Base-by-base conservation (phyloP, 1,140 invertebrate species). In the Hypothenemus hampei region DNA sequence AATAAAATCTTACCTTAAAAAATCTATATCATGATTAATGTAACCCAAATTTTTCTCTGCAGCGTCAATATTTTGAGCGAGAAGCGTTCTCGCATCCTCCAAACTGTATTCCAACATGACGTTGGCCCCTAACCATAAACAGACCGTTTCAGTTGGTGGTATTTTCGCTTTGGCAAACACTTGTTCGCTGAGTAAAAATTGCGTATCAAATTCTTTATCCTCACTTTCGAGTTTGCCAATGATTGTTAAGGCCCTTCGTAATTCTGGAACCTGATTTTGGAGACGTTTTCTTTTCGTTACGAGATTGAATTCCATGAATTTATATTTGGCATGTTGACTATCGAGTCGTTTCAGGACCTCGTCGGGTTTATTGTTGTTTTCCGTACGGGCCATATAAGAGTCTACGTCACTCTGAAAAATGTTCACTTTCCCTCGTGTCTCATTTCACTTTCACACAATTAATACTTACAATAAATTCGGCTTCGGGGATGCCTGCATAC, bases 81-180 rank as follows among this genome's bases (percentile, higher is more conserved):
- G 75, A 24, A 98, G 75, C 53, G 81, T 77, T 72, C 92, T 83
- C 22, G 95, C 96, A 77, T 98, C 94, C 58, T 94, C 85, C 54
- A 98, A 73, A 8, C 84, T 83, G 77, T 98, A 99, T 73, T 98
- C 96, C 62, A 98, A 77, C 96, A 99, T 99, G 0, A 98, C 93
- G 79, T 97, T 98, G 18, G 96, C 96, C 20, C 96, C 96, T 48
- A 99, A 76, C 95, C 96, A 99, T n/a, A 99, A 77, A 67, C 89
- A 95, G 11, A 99, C 93, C 71, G 84, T 94, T 62, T 97, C 84
- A 16, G 92, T 95, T 5, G 93, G 93, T 64, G 92, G 86, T 59
- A 92, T 81, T 67, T 91, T 78, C 22, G 84, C 86, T 68, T 93
- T 94, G 4, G 92, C 84, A 75, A 91, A 98, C 15, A 98, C 87